These are phyloP conservation scores for Helobdella robusta DNA, from an alignment of 2,888 invertebrate species.

Conservation along the genomic window DNA sequence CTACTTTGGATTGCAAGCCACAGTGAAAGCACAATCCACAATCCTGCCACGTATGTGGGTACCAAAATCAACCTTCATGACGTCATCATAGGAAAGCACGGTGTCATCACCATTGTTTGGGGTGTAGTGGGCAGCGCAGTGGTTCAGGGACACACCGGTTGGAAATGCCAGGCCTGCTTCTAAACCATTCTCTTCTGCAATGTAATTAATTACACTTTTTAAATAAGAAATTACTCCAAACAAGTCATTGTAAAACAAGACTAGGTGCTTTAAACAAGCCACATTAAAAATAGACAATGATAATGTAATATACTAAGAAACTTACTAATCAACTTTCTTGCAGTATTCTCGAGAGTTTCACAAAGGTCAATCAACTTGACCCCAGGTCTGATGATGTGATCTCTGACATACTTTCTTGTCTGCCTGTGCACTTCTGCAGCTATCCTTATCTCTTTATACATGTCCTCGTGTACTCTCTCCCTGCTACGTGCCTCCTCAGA, in stretches of 20 bases:
- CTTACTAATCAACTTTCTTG: slow-evolving; percentile 69
- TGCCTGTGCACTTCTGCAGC: slow-evolving; percentile 95
- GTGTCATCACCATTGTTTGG: slow-evolving; percentile 96
- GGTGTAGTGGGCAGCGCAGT: slow-evolving; percentile 98
- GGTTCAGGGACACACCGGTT: slow-evolving; percentile 94
- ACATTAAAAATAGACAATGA: too few species aligned
- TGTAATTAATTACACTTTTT: not conserved
- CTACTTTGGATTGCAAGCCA: slow-evolving; percentile 80
- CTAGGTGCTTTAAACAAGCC: too few species aligned
- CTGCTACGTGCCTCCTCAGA: slow-evolving; percentile 66
- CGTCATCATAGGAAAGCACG: slow-evolving; percentile 85
- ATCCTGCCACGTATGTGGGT: slow-evolving; percentile 91
- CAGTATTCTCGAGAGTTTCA: slow-evolving; percentile 84
- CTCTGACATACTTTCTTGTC: slow-evolving; percentile 78
- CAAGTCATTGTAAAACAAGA: too few species aligned
- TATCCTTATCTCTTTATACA: slow-evolving; percentile 84
- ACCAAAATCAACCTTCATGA: slow-evolving; percentile 96
- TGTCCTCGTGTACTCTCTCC: slow-evolving; percentile 79
- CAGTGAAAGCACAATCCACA: slow-evolving; percentile 96
- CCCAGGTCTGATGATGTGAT: slow-evolving; percentile 84
- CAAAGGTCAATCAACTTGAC: slow-evolving; percentile 96
- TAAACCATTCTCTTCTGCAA: slow-evolving; percentile 68
- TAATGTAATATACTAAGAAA: too few species aligned
- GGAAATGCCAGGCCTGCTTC: slow-evolving; percentile 81
- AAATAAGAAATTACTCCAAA: too few species aligned